Percentiles rank a stretch among this genome's conserved stretches.
Conservation (phyloP, 2,797 vertebrate genomes). For the Scolopax rusticola region DNA sequence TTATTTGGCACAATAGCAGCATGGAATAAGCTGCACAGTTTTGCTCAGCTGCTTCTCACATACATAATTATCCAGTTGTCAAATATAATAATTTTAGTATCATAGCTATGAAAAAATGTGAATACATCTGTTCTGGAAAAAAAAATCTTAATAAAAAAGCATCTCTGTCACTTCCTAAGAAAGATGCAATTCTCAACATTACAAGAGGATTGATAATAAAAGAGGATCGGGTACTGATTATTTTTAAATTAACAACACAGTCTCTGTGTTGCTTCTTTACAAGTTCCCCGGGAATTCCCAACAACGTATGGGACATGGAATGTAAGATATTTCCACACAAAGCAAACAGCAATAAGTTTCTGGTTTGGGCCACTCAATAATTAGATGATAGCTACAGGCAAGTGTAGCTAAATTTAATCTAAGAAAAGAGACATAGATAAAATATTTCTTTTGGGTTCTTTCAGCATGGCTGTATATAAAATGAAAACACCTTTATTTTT, state of each 20-base stretch:
- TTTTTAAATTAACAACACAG: background rate
- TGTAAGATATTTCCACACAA: conserved; percentile 17
- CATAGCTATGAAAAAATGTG: background rate
- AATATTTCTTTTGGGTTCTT: conserved; percentile 10
- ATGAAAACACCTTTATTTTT: background rate
- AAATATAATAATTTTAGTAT: background rate
- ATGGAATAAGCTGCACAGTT: background rate
- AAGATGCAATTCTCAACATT: background rate
- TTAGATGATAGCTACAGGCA: conserved; percentile 56
- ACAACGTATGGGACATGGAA: background rate
- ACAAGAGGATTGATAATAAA: background rate
- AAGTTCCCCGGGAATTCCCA: background rate
- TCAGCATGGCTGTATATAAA: background rate
- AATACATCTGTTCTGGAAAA: background rate
- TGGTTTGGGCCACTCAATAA: conserved; percentile 56
- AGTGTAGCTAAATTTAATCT: conserved; percentile 63
- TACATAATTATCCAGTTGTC: background rate
- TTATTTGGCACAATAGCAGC: background rate
- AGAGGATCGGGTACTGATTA: background rate
- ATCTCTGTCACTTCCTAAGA: background rate
- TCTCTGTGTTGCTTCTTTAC: background rate
- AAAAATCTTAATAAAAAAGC: background rate
- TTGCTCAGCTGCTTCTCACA: background rate
- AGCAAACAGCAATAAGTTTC: conserved; percentile 46
- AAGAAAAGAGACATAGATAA: conserved; percentile 55